Evolutionary conservation across 2,888 invertebrate genomes (phyloP).

Genomic region (Drosophila hawaiiensis): DNA sequence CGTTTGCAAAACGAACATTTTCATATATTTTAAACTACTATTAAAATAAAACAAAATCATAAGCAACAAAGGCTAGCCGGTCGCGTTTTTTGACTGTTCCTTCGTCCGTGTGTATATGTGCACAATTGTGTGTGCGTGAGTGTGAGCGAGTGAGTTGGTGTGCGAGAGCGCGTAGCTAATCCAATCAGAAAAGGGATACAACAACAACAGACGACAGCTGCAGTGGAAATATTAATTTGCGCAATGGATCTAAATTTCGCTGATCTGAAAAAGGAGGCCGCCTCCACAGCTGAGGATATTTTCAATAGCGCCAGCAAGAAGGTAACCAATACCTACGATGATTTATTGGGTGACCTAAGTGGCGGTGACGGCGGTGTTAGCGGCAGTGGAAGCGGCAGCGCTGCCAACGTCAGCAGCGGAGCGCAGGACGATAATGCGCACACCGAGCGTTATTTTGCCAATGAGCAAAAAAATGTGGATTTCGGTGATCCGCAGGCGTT

Average conservation of each 20-base stretch:
- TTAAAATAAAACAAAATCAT: slow-evolving; percentile 14
- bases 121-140: slow-evolving; percentile 10
- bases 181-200: slow-evolving; percentile 68
- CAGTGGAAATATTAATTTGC: slow-evolving; percentile 13
- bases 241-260: slow-evolving; percentile 83
- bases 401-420: slow-evolving; percentile 58
- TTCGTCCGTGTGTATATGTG: slow-evolving; percentile 25
- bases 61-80: slow-evolving; percentile 27
- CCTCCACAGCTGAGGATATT: slow-evolving; percentile 75
- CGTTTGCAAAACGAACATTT: slow-evolving; percentile 23
- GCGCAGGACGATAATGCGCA: slow-evolving; percentile 82
- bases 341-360: slow-evolving; percentile 51
- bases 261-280: slow-evolving; percentile 82
- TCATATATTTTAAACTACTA: background rate
- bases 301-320: slow-evolving; percentile 60
- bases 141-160: slow-evolving; percentile 13
- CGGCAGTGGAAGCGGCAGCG: slow-evolving; percentile 2
- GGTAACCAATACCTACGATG: slow-evolving; percentile 56
- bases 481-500: slow-evolving; percentile 81
- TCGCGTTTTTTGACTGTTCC: slow-evolving; percentile 30
- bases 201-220: slow-evolving; percentile 12
- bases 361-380: slow-evolving; percentile 16
- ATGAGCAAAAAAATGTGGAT: slow-evolving; percentile 81
- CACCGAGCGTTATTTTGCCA: slow-evolving; percentile 82
- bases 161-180: slow-evolving; percentile 16